Evolutionary conservation across 2,888 invertebrate species (phyloP), one percentile per base, ranked within the genome.

Genomic region (Schrankia costaestrigalis): DNA sequence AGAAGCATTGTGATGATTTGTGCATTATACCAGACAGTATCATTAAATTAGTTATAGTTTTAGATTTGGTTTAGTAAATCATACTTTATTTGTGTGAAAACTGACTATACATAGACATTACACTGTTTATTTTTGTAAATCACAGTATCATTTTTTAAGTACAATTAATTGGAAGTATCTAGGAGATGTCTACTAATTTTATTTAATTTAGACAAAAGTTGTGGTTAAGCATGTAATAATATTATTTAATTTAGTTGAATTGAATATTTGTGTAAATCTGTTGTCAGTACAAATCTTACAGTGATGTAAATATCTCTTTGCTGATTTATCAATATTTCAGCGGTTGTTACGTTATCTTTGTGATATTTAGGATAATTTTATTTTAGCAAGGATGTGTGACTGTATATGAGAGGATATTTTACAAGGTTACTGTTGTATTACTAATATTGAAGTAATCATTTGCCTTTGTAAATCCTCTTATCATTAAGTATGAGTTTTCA

Each of bases 281-380:
- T 22, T 15, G 17, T 11, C 7, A 17, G 12, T 29, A 35, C 28
- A 42, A 36, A 26, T 28, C 31, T 7, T 11, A 13, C 22, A 27
- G 17, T 8, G 1, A 44, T 45, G 59, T 59, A 56, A 63, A 63
- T 63, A 63, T 63, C 63, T 63, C 63, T 63, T 61, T 56, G 36
- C 23, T 38, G 33, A 25, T 14, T 37, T 31, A n/a, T 26, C 30
- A 34, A 39, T 60, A 31, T 35, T 44, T 11, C 39, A 36, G 46
- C 41, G 18, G 18, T 32, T 36, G 27, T 18, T 21, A 31, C 41
- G n/a, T n/a, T 53, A 43, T 31, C 33, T 26, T 35, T 58, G 41
- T 48, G 40, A 57, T 45, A 35, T 26, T 32, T 37, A 46, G 46
- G 43, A 39, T 47, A 42, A 35, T 35, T 26, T 21, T 13, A 33